Conservation (phyloP, 2,888 invertebrate species). For the Orchestes rusci region DNA sequence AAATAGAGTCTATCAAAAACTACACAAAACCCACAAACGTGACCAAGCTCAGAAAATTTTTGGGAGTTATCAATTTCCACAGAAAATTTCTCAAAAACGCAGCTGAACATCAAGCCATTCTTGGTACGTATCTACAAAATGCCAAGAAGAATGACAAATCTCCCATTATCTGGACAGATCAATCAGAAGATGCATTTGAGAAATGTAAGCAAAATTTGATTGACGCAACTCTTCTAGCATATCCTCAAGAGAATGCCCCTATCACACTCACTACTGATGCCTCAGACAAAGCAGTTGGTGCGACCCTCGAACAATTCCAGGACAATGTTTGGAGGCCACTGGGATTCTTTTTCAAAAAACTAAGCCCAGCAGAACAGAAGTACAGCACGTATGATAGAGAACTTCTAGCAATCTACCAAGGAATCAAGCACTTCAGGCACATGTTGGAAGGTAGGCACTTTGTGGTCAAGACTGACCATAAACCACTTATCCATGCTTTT, state of each 20-base stretch:
- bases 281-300: constrained; percentile 29
- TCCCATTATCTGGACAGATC: constrained; percentile 10
- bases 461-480: constrained; percentile 7
- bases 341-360: constrained; percentile 13
- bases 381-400: constrained; percentile 40
- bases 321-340: constrained; percentile 9
- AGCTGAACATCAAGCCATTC: constrained; percentile 10
- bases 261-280: constrained; percentile 30
- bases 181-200: constrained; percentile 9
- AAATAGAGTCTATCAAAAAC: not conserved
- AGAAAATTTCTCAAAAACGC: constrained; percentile 10
- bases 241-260: not conserved
- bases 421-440: constrained; percentile 13
- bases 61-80: constrained; percentile 19
- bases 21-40: constrained; percentile 6
- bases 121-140: constrained; percentile 6
- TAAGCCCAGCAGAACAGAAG: constrained; percentile 20
- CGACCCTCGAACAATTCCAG: constrained; percentile 9
- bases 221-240: not conserved
- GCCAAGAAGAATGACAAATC: constrained; percentile 9
- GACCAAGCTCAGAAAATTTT: constrained; percentile 8
- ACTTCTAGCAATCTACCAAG: constrained; percentile 25
- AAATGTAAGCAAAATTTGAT: not conserved
- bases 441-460: not conserved
- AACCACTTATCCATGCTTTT: constrained; percentile 3